Conservation (phyloP, 1,140 invertebrate species). For the Trachelipus rathkii region DNA sequence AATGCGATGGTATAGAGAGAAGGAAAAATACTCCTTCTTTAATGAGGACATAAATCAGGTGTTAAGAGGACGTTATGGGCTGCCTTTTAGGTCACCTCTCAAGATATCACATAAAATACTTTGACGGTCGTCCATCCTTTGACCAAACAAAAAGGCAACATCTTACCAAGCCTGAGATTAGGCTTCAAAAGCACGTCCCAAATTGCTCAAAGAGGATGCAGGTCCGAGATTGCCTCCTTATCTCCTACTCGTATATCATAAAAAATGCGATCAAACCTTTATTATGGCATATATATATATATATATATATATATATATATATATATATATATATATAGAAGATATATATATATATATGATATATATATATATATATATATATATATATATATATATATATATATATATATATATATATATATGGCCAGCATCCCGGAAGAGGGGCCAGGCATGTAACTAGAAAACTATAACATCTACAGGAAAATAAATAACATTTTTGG, state of each 20-base stretch:
- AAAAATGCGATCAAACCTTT: slow-evolving; percentile 4
- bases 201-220: slow-evolving; percentile 2
- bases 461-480: too few species aligned
- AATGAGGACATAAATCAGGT: slow-evolving; percentile 7
- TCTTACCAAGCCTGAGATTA: slow-evolving; percentile 3
- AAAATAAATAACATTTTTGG: too few species aligned
- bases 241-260: neutral
- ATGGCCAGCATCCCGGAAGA: too few species aligned
- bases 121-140: neutral
- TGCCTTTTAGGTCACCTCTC: neutral
- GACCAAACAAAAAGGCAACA: neutral
- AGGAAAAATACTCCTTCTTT: neutral
- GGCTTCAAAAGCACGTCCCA: neutral
- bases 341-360: slow-evolving; percentile 15
- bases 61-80: slow-evolving; percentile 1
- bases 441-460: too few species aligned
- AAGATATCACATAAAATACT: slow-evolving; percentile 13
- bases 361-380: slow-evolving; percentile 15
- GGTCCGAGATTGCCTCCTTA: neutral
- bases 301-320: slow-evolving; percentile 7
- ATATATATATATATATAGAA: slow-evolving; percentile 15
- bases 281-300: neutral
- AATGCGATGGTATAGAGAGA: too few species aligned
- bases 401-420: slow-evolving; percentile 14
- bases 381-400: slow-evolving; percentile 15